Base-by-base conservation (phyloP, 2,113 vertebrate genomes). In the Semnornis frantzii region DNA sequence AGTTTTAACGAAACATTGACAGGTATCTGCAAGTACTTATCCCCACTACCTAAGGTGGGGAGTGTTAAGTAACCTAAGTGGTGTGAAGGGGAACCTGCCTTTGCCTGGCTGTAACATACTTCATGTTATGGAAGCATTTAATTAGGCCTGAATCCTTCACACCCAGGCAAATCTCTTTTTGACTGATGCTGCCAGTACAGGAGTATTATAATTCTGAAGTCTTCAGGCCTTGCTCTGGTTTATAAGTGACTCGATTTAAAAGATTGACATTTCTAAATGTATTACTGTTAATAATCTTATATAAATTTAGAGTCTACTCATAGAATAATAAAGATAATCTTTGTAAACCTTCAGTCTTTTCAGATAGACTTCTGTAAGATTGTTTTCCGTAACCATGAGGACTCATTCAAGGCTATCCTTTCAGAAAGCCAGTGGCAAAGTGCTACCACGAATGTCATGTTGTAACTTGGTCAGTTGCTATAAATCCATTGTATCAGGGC, bases 1-100 rank as follows among this genome's bases (percentile, higher is more conserved):
- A 1, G 5, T 33, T 44, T 60, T 50, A 65, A 9, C 30, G 15
- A 27, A 60, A 42, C 27, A 1, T 6, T 37, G n/a, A 19, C 19
- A 12, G 19, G 5, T 60, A 15, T 42, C 73, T 42, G 52, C 8
- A 65, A 57, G 50, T 60, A 28, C 12, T 48, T 2, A 31, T 71
- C 18, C 21, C 21, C 1, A 0, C 31, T 31, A 0, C 0, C 1
- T 21, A 1, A 21, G 8, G 10, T 9, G 12, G 33, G 14, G 54
- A 10, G 5, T 60, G 10, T 37, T 65, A n/a, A 76, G 82, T 78
- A 60, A 55, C 33, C 4, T 37, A 54, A 64, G 8, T 27, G 3
- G 4, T 8, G 4, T 70, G 33, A 58, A 88, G 33, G 6, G 31
- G 28, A 57, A 59, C 55, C 25, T 70, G n/a, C 62, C 25, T 81